Base-by-base conservation (phyloP, 2,113 vertebrate species). In the Myrmophylax atrothorax region DNA sequence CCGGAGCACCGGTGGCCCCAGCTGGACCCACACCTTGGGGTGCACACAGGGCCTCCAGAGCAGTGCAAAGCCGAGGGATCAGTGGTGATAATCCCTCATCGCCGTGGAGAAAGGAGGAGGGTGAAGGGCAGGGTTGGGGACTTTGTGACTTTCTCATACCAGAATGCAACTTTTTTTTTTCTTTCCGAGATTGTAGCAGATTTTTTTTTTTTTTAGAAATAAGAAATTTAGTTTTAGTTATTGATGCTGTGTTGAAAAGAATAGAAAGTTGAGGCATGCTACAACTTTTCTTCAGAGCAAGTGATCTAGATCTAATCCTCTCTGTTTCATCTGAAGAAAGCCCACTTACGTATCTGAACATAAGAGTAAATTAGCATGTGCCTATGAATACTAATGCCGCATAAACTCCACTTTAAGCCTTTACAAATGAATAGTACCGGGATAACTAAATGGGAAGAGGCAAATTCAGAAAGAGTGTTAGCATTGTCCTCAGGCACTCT, bases 291-390 rank as follows among this genome's bases (percentile, higher is more conserved):
- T 95, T 95, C 87, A 31, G 72, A 96, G 85, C 76, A 92, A 96
- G 95, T 93, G 75, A 84, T 91, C 83, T 95, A 90, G 89, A 95
- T 82, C 90, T 96, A 97, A 95, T 96, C 93, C 89, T 68, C 68
- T 91, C 79, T 90, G 94, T 91, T 96, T 90, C 87, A 60, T 86
- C 63, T 96, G 92, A 86, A 89, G 77, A 95, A 93, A 86, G 10
- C 26, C 49, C 87, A 93, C 87, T 92, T 75, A 70, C 1, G 1
- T 86, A 90, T 37, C 85, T 0, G 60, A 94, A 93, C 79, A 77
- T 69, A 52, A 56, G 87, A 97, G 90, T 95, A 95, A 96, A 96
- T 95, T 92, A 96, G 87, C 90, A 94, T 90, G 90, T 94, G 93
- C 93, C 93, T 92, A 80, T 95, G 96, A 97, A 94, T 96, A 93